Base-by-base conservation (phyloP, 2,797 vertebrate species). In the Hipposideros larvatus region DNA sequence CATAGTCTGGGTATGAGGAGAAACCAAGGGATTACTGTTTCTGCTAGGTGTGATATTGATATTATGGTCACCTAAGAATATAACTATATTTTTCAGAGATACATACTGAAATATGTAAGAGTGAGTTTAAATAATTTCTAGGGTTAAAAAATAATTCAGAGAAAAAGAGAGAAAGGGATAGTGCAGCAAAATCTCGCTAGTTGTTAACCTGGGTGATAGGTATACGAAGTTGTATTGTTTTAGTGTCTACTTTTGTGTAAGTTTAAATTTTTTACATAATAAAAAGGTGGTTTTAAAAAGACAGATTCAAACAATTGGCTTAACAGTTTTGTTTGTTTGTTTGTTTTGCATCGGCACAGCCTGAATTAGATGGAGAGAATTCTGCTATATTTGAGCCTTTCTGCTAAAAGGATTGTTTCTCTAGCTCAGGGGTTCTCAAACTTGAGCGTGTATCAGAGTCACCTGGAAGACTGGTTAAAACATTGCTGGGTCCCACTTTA, bases 101-200 rank as follows among this genome's bases (percentile, higher is more conserved):
- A 14, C 28, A 41, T 70, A 73, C 22, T 80, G 70, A 78, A 43
- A 71, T 85, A 82, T 31, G 13, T 48, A 70, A 0, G 43, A 37
- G 21, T 85, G 34, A 65, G n/a, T 28, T 87, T 55, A 86, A 73
- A 89, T 73, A 73, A 92, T 84, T 84, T 92, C 65, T 74, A 61
- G n/a, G 43, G 57, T 66, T 94, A 85, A 91, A 89, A 77, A 34
- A 41, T 43, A 70, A 65, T 9, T 86, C 26, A 63, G 31, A 94
- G 31, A 48, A 48, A 77, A 55, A 59, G 46, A 51, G n/a, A 59
- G 41, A 79, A 65, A 48, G 14, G 28, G 59, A 59, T 31, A 79
- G 15, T 70, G 15, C 41, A 75, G 51, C 15, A 59, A 61, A 66
- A 37, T 70, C 53, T 92, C 87, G n/a, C 48, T 53, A 59, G 55